Evolutionary conservation across 2,113 vertebrate genomes (phyloP).

Genomic region (Corydoras maculifer): DNA sequence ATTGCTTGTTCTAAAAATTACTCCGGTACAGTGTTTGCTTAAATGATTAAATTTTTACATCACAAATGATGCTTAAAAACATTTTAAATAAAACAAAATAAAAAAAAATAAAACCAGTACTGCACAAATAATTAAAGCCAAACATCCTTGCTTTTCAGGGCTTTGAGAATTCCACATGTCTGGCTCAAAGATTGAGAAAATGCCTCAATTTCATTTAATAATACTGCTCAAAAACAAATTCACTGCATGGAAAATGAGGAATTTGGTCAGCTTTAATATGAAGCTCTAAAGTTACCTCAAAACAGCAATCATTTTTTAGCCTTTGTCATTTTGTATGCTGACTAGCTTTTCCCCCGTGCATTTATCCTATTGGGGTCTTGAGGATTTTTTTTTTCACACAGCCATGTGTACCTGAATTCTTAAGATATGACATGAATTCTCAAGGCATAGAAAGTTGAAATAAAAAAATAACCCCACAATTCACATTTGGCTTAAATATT

Average conservation of each 20-base stretch:
- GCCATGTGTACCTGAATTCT: conserved; percentile 1
- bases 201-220: conserved; percentile 38
- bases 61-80: too few relatives aligned
- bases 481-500: too few relatives aligned
- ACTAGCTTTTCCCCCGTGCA: conserved; percentile 21
- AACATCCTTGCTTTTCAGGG: too few relatives aligned
- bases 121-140: conserved; percentile 9
- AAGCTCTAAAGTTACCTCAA: conserved; percentile 32
- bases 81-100: background rate
- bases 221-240: conserved; percentile 15
- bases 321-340: conserved; percentile 22
- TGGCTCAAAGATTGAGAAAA: conserved; percentile 34
- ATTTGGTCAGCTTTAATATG: conserved; percentile 36
- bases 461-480: too few relatives aligned
- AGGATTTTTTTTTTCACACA: conserved; percentile 18
- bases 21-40: too few relatives aligned
- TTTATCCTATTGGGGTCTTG: background rate
- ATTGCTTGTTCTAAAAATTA: background rate
- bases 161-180: conserved; percentile 17
- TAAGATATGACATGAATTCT: too few relatives aligned
- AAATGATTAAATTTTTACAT: too few relatives aligned
- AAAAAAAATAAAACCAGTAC: conserved; percentile 7
- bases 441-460: too few relatives aligned
- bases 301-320: conserved; percentile 35
- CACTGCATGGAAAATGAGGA: conserved; percentile 44